Percentiles rank a stretch among this genome's conserved stretches.
Evolutionary conservation across 2,113 vertebrate species (phyloP).

Genomic region (Pogonocichla stellata): DNA sequence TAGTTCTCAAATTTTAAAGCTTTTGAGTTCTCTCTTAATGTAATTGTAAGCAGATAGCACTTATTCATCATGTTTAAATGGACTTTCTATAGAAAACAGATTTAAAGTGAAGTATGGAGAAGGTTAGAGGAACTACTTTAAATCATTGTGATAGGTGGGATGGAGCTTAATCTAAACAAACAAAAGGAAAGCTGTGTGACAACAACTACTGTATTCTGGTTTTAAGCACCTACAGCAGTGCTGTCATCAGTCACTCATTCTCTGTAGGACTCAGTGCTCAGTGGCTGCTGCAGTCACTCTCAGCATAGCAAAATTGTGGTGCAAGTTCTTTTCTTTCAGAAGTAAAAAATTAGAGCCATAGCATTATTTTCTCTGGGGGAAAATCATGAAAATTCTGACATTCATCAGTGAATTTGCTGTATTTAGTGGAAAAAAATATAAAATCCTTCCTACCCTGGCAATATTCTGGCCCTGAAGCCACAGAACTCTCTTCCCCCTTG

Average conservation of each 20-base stretch:
- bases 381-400: background rate
- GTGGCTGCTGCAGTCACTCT: background rate
- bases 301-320: background rate
- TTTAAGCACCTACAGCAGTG: background rate
- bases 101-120: background rate
- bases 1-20: background rate
- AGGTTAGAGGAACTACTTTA: background rate
- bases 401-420: background rate
- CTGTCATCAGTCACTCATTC: background rate
- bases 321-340: background rate
- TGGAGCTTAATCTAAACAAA: background rate
- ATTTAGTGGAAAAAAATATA: background rate
- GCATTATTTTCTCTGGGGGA: background rate
- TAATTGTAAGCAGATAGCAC: background rate
- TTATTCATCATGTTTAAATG: background rate
- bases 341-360: background rate
- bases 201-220: background rate
- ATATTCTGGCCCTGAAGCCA: background rate
- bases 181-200: background rate
- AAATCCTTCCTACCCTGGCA: background rate
- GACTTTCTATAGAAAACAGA: background rate
- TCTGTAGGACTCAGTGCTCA: background rate
- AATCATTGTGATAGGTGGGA: background rate
- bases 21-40: background rate
- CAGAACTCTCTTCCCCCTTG: fast-evolving